These are phyloP conservation scores for Phaedon cochleariae DNA, from an alignment of 2,888 invertebrate genomes.

Conservation along the genomic window DNA sequence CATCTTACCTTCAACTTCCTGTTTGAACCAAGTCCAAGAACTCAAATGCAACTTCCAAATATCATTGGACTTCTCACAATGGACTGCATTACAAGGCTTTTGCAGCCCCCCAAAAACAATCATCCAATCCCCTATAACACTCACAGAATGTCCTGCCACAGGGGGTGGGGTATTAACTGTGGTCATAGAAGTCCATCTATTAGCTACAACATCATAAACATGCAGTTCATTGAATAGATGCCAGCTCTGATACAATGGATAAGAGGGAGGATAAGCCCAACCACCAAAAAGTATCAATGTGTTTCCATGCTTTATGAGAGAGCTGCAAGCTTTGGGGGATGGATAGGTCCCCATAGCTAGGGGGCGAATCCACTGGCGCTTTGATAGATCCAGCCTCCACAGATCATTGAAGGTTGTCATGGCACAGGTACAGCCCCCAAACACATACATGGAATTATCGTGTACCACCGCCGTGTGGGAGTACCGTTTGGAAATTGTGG, in stretches of 20 bases:
- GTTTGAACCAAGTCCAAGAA: conserved; percentile 80
- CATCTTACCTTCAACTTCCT: conserved; percentile 64
- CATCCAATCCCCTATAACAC: conserved; percentile 83
- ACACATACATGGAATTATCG: conserved; percentile 90
- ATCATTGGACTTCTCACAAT: conserved; percentile 74
- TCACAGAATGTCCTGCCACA: conserved; percentile 93
- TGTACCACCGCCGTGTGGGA: conserved; percentile 89
- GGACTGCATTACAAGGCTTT: conserved; percentile 57
- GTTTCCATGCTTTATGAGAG: conserved; percentile 88
- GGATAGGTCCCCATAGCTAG: conserved; percentile 89
- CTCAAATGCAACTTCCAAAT: conserved; percentile 88
- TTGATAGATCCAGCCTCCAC: conserved; percentile 91
- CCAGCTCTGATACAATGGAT: conserved; percentile 85
- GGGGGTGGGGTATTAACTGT: conserved; percentile 74
- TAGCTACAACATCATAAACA: conserved; percentile 80
- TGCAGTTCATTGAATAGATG: conserved; percentile 93
- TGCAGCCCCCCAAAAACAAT: conserved; percentile 72
- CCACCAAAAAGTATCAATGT: conserved; percentile 81
- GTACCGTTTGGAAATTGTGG: conserved; percentile 89
- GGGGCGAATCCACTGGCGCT: conserved; percentile 84
- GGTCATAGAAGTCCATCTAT: conserved; percentile 79
- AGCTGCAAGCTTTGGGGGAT: conserved; percentile 94
- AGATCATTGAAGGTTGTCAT: conserved; percentile 97
- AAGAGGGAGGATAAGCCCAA: conserved; percentile 91
- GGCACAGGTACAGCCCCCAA: conserved; percentile 94